Conservation (phyloP, 2,888 invertebrate species). For the Athalia cordata region DNA sequence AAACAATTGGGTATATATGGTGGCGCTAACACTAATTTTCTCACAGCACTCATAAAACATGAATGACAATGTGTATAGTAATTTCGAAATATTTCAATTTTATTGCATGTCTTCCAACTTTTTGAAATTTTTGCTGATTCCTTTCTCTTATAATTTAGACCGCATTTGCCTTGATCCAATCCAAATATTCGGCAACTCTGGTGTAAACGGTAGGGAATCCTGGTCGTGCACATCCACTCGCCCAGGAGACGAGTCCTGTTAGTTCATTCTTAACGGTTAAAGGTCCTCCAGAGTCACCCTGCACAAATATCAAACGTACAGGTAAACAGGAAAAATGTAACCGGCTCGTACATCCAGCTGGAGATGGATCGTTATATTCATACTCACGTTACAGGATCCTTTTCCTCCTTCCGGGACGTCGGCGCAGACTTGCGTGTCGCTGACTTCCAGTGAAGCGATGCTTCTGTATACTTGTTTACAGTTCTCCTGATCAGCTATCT, state of each 20-base stretch:
- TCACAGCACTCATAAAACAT: too few relatives aligned
- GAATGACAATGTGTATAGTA: neutral
- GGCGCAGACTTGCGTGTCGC: conserved; percentile 55
- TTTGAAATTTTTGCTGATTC: neutral
- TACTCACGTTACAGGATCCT: conserved; percentile 61
- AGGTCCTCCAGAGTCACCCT: conserved; percentile 69
- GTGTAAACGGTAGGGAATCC: conserved; percentile 65
- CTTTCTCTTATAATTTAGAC: neutral
- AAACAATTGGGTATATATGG: neutral
- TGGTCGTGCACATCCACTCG: conserved; percentile 59
- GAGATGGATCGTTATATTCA: neutral
- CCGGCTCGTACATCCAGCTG: neutral
- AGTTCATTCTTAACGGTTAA: conserved; percentile 62
- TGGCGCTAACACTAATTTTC: neutral
- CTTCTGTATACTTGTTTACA: conserved; percentile 74
- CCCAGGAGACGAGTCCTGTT: conserved; percentile 65
- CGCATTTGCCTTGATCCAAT: conserved; percentile 56
- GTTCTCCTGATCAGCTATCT: conserved; percentile 74
- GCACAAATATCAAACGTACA: neutral
- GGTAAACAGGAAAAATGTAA: too few relatives aligned
- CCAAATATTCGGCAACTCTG: conserved; percentile 56
- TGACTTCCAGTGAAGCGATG: conserved; percentile 26
- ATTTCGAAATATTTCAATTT: neutral
- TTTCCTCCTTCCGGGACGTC: conserved; percentile 50
- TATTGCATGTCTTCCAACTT: neutral